Conservation (phyloP, 2,888 invertebrate species). For the Amblyjoppa fuscipennis region DNA sequence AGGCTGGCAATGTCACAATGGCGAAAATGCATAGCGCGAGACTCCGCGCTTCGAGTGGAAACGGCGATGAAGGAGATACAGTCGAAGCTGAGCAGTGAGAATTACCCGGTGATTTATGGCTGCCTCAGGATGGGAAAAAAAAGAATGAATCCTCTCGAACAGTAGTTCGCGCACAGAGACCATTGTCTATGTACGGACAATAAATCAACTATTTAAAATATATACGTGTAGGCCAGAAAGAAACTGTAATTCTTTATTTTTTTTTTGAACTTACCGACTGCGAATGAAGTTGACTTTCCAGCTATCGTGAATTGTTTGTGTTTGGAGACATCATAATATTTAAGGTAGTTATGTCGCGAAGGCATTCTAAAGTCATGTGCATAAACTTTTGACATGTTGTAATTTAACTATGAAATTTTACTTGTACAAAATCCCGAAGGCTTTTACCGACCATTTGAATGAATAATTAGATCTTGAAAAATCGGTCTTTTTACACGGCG, state of each 20-base stretch:
- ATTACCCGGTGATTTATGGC: slow-evolving; percentile 2
- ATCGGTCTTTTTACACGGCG: too few relatives aligned
- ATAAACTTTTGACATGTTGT: too few relatives aligned
- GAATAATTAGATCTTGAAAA: too few relatives aligned
- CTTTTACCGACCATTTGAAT: too few relatives aligned
- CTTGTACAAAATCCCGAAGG: too few relatives aligned
- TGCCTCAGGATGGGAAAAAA: neutral
- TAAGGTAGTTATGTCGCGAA: too few relatives aligned
- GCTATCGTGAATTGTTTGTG: too few relatives aligned
- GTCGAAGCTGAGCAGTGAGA: neutral
- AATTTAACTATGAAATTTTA: too few relatives aligned
- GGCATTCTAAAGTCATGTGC: too few relatives aligned
- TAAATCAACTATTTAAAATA: neutral
- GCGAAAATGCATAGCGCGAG: neutral
- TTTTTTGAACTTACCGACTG: neutral
- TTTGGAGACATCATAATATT: too few relatives aligned
- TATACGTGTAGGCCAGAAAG: neutral
- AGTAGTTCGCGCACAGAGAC: neutral
- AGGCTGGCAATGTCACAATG: slow-evolving; percentile 5
- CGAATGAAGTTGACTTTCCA: too few relatives aligned
- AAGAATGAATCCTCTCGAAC: neutral
- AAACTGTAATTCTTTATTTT: neutral
- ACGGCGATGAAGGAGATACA: neutral
- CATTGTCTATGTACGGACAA: neutral
- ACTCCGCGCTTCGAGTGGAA: too few relatives aligned